These are phyloP conservation scores for Phocoena sinus DNA, from an alignment of 2,113 vertebrate genomes.

Conservation along the genomic window DNA sequence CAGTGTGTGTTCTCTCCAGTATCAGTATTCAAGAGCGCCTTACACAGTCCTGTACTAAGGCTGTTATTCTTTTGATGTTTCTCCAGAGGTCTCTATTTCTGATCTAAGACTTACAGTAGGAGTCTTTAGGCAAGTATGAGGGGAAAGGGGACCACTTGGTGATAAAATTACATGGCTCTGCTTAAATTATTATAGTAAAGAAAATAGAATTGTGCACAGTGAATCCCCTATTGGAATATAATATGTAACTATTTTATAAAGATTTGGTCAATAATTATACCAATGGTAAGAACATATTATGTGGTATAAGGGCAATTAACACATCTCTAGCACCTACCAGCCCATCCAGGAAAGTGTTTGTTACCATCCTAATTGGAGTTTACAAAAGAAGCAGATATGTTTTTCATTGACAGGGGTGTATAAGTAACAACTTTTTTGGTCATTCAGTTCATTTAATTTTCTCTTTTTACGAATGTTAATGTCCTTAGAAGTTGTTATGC, in stretches of 20 bases:
- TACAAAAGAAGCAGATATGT: neutral
- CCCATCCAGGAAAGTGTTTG: neutral
- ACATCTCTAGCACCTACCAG: neutral
- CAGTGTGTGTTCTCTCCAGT: neutral
- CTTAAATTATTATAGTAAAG: neutral
- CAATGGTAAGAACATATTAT: neutral
- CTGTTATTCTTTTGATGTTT: neutral
- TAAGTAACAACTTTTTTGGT: neutral
- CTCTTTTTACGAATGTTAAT: neutral
- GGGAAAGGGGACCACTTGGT: neutral
- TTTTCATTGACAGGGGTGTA: neutral
- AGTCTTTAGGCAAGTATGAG: neutral
- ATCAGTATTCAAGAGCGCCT: neutral
- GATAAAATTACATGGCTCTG: neutral
- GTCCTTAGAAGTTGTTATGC: neutral
- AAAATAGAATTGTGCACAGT: neutral
- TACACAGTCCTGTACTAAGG: neutral
- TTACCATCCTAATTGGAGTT: neutral
- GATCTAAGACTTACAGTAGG: neutral
- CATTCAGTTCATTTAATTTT: neutral
- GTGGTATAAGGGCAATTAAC: neutral
- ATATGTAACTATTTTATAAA: neutral
- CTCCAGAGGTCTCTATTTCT: neutral
- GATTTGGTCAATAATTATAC: neutral
- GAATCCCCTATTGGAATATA: neutral